These are phyloP conservation scores for Artemia franciscana DNA, from an alignment of 1,140 invertebrate species.

Conservation along the genomic window DNA sequence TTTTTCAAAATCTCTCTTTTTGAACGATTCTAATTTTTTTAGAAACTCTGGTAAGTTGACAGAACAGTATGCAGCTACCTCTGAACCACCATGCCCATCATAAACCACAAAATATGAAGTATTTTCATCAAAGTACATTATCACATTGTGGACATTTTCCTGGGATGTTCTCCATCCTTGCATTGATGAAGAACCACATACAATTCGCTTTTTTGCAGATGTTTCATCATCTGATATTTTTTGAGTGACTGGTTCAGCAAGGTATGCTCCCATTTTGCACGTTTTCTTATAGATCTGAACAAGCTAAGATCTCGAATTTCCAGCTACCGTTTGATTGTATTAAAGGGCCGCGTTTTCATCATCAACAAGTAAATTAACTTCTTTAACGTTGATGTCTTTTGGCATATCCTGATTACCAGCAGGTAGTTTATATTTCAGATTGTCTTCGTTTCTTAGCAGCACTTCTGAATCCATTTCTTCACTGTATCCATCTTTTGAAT, in stretches of 20 bases:
- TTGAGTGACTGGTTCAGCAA: neutral
- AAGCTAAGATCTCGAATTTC: too few relatives aligned
- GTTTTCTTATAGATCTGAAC: too few relatives aligned
- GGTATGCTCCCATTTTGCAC: slow-evolving; percentile 25
- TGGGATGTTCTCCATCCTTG: neutral
- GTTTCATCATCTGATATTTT: neutral
- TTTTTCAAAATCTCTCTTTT: too few relatives aligned
- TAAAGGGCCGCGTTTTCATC: too few relatives aligned
- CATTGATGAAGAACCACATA: neutral
- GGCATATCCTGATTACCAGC: too few relatives aligned
- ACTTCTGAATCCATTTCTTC: too few relatives aligned
- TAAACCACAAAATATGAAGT: slow-evolving; percentile 84
- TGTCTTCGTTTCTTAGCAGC: too few relatives aligned
- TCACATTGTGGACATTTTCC: slow-evolving; percentile 76
- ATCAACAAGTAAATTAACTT: too few relatives aligned
- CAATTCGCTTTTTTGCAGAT: neutral
- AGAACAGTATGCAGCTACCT: slow-evolving; percentile 78
- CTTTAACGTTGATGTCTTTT: too few relatives aligned
- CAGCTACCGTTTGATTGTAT: too few relatives aligned
- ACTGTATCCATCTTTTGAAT: too few relatives aligned
- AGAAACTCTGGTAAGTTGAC: slow-evolving; percentile 68
- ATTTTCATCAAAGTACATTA: slow-evolving; percentile 67
- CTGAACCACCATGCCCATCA: slow-evolving; percentile 87
- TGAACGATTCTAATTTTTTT: slow-evolving; percentile 50
- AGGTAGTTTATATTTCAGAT: too few relatives aligned